These are phyloP conservation scores for Sebastes glaucus DNA, from an alignment of 2,797 vertebrate genomes.

Conservation along the genomic window DNA sequence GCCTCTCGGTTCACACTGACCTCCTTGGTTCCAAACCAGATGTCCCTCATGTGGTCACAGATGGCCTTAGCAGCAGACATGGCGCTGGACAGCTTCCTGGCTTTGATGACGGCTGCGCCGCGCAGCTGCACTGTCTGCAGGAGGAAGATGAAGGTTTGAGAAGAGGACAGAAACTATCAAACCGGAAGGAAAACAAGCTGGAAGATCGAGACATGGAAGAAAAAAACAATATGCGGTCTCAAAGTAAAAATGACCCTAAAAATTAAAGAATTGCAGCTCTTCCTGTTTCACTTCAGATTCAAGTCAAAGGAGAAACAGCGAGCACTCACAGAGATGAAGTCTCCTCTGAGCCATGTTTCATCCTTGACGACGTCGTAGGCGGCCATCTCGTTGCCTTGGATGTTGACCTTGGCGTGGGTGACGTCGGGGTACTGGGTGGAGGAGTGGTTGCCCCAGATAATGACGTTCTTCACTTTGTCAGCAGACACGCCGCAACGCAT, in stretches of 20 bases:
- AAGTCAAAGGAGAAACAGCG: background rate
- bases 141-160: background rate
- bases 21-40: constrained; percentile 96
- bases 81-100: constrained; percentile 95
- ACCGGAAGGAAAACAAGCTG: background rate
- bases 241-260: background rate
- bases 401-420: constrained; percentile 88
- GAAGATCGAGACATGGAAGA: background rate
- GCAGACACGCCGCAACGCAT: constrained; percentile 87
- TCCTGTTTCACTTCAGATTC: background rate
- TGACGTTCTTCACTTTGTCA: constrained; percentile 93
- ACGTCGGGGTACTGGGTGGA: constrained; percentile 98
- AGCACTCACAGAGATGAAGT: constrained; percentile 91
- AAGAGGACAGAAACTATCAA: no score
- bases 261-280: background rate
- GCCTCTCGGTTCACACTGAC: constrained; percentile 63
- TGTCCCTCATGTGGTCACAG: constrained; percentile 94
- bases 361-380: constrained; percentile 92
- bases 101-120: constrained; percentile 95
- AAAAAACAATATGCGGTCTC: background rate
- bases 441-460: constrained; percentile 99
- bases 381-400: constrained; percentile 82
- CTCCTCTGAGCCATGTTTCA: constrained; percentile 92
- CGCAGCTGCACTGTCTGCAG: constrained; percentile 93
- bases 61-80: constrained; percentile 99